These are phyloP conservation scores for Drosophila paulistorum DNA, from an alignment of 1,140 invertebrate genomes.

Conservation along the genomic window DNA sequence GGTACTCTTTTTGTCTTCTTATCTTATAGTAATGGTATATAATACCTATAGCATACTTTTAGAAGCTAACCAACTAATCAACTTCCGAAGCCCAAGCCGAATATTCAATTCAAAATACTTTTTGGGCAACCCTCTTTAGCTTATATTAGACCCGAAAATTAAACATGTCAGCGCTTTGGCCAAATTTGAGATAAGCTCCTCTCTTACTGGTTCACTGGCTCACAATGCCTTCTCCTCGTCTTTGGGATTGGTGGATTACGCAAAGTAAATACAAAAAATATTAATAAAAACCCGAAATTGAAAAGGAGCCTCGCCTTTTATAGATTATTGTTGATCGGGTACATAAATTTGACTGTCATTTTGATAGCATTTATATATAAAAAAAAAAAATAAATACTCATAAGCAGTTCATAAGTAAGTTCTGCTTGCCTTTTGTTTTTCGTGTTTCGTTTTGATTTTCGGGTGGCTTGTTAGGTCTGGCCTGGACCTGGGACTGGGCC, in stretches of 20 bases:
- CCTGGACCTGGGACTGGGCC: conserved; percentile 2
- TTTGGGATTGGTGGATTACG: conserved; percentile 29
- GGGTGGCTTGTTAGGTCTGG: conserved; percentile 50
- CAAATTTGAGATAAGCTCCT: conserved; percentile 53
- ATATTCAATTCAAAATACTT: not conserved
- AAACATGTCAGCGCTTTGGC: conserved; percentile 76
- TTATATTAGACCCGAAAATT: conserved; percentile 62
- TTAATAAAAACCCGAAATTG: too few relatives aligned
- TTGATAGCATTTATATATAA: conserved; percentile 79
- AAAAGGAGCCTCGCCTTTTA: conserved; percentile 40
- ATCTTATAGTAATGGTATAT: too few relatives aligned
- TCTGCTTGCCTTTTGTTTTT: conserved; percentile 56
- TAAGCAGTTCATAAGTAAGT: conserved; percentile 79
- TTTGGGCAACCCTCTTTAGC: conserved; percentile 24
- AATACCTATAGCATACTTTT: too few relatives aligned
- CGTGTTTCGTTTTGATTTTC: conserved; percentile 41
- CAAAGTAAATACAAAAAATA: conserved; percentile 19
- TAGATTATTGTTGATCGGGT: conserved; percentile 42
- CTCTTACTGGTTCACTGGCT: not conserved
- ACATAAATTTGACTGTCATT: conserved; percentile 73
- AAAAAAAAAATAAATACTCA: conserved; percentile 75
- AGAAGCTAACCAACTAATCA: too few relatives aligned
- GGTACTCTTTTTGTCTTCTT: too few relatives aligned
- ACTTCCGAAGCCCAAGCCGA: too few relatives aligned
- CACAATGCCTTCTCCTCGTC: not conserved